Base-by-base conservation (phyloP, 2,888 invertebrate species). In the Anthophora plumipes region DNA sequence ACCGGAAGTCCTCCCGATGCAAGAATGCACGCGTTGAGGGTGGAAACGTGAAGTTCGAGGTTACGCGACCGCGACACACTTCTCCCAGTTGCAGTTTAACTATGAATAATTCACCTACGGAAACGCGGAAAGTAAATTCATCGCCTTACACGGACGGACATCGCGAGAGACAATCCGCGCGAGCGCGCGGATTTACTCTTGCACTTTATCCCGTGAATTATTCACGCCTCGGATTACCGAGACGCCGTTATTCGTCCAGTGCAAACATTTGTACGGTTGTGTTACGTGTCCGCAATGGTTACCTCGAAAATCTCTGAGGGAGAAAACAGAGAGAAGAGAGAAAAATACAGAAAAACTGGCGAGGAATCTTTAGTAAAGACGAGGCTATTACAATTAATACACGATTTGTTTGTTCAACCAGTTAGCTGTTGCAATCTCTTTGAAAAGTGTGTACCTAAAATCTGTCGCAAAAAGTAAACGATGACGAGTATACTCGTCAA, bases 31-130 rank as follows among this genome's bases (percentile, higher is more conserved):
- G 1, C 17, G 7, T n/a, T 1, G 0, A 20, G 25, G 5, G 5
- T 5, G 25, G 8, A 20, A 12, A 14, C 14, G 11, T 20, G 31
- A 64, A 54, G 63, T 74, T 78, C 64, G 41, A 46, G 48, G 43
- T 75, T 17, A 48, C 14, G 25, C n/a, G 41, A n/a, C 43, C 25
- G 61, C 12, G 61, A 48, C 54, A 54, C 48, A 41, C 37, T 73
- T 69, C 59, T 31, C 54, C 57, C 2, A 39, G 22, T 48, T 25
- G 72, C 74, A 48, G 59, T 80, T 80, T 77, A 67, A 70, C 60
- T 43, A 76, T 68, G 78, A 81, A 84, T 78, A 83, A 84, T 81
- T 84, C 73, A 76, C 54, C n/a, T 25, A 20, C 46, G 20, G 31
- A 63, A n/a, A 66, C 31, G 64, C 37, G 41, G 57, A 60, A 31